A percentile compares a stretch with the other conserved stretches of the same genome.
These are phyloP conservation scores for Apeira syringaria DNA, from an alignment of 2,888 invertebrate genomes.

Conservation along the genomic window DNA sequence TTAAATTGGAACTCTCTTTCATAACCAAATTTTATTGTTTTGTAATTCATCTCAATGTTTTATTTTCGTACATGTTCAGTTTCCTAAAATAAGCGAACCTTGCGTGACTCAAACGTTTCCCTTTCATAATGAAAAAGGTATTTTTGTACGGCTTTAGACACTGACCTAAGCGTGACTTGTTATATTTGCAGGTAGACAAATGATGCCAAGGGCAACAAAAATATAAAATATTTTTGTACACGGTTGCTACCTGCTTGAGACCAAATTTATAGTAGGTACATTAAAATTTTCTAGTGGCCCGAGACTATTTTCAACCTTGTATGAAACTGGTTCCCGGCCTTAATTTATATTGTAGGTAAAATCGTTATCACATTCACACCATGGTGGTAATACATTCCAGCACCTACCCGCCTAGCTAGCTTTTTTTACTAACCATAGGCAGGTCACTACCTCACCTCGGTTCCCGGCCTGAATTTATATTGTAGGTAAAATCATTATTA, in stretches of 20 bases:
- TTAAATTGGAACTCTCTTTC: too few species aligned
- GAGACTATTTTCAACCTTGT: too few species aligned
- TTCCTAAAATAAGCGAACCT: slow-evolving; percentile 13
- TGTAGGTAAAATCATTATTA: too few species aligned
- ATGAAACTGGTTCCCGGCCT: too few species aligned
- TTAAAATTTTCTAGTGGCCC: slow-evolving; percentile 21
- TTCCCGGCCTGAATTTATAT: too few species aligned
- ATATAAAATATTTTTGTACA: slow-evolving; percentile 17
- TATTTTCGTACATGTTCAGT: slow-evolving; percentile 4
- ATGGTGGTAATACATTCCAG: too few species aligned
- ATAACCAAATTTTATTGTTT: slow-evolving; percentile 3
- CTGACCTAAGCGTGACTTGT: slow-evolving; percentile 10
- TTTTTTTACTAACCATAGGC: too few species aligned
- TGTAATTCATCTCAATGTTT: slow-evolving; percentile 6
- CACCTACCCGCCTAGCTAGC: too few species aligned
- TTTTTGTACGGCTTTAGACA: slow-evolving; percentile 14
- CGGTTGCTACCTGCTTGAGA: slow-evolving; percentile 22
- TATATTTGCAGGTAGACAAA: slow-evolving; percentile 22
- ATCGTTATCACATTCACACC: too few species aligned
- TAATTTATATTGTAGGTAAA: too few species aligned
- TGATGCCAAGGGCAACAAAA: neutral
- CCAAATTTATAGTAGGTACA: slow-evolving; percentile 14
- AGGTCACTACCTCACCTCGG: too few species aligned
- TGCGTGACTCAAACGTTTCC: slow-evolving; percentile 5
- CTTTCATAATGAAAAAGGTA: slow-evolving; percentile 1